These are phyloP conservation scores for Cryptomyrus ogoouensis DNA, from an alignment of 2,113 vertebrate species.

Conservation along the genomic window DNA sequence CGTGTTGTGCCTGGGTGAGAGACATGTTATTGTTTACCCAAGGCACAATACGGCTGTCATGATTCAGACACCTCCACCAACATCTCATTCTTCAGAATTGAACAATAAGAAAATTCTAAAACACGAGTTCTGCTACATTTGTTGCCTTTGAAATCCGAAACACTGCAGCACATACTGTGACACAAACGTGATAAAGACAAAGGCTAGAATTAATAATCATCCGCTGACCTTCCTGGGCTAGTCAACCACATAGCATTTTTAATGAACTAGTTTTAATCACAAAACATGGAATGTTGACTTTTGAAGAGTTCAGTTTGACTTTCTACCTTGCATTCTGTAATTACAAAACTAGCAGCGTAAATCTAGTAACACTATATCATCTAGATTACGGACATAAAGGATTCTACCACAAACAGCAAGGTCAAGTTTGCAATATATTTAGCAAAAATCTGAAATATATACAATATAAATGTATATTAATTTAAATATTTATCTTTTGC, in stretches of 20 bases:
- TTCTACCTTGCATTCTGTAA: neutral
- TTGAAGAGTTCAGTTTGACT: neutral
- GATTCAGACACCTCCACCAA: neutral
- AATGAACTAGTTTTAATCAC: neutral
- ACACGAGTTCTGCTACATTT: neutral
- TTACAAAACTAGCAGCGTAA: neutral
- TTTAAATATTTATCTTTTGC: neutral
- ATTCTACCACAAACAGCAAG: neutral
- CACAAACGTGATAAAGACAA: neutral
- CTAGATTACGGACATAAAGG: neutral
- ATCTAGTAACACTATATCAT: neutral
- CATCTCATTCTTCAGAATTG: neutral
- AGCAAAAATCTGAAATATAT: neutral
- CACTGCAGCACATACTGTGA: neutral
- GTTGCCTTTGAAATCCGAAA: neutral
- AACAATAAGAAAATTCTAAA: neutral
- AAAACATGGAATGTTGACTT: neutral
- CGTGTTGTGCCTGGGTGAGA: slow-evolving; percentile 45
- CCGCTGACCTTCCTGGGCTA: neutral
- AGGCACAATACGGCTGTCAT: neutral
- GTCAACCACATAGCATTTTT: neutral
- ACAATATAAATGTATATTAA: neutral
- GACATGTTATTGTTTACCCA: neutral
- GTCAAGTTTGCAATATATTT: neutral
- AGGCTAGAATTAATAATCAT: neutral